These are phyloP conservation scores for Ennomos erosarius DNA, from an alignment of 2,888 invertebrate species.

Conservation along the genomic window DNA sequence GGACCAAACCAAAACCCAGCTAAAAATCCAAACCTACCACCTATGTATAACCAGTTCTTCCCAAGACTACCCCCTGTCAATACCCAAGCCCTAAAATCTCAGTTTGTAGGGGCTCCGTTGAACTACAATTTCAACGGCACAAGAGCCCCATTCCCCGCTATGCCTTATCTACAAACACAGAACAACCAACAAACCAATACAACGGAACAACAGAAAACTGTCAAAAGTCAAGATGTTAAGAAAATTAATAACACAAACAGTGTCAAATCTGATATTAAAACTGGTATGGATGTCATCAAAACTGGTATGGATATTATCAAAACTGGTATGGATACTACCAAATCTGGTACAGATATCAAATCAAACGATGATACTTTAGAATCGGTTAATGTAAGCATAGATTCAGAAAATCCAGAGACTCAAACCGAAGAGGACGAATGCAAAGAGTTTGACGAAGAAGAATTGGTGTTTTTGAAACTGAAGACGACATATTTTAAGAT, in stretches of 20 bases:
- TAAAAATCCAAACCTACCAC: too few relatives aligned
- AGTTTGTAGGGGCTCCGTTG: too few relatives aligned
- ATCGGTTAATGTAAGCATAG: neutral
- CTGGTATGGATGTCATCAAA: neutral
- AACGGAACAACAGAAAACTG: neutral
- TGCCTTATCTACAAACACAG: too few relatives aligned
- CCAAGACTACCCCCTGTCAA: too few relatives aligned
- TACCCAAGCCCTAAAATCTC: too few relatives aligned
- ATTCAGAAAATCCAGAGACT: neutral
- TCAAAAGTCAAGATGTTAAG: neutral
- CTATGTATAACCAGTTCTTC: too few relatives aligned
- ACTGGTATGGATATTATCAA: neutral
- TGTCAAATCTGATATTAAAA: neutral
- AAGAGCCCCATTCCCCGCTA: too few relatives aligned
- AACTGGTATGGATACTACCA: conserved; percentile 2
- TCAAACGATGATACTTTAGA: neutral
- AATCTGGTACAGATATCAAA: conserved; percentile 4
- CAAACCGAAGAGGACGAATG: neutral
- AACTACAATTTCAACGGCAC: too few relatives aligned
- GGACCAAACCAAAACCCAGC: too few relatives aligned
- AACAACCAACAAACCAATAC: too few relatives aligned
- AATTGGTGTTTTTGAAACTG: conserved; percentile 26
- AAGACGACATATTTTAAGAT: conserved; percentile 31
- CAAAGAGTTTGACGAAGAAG: conserved; percentile 23
- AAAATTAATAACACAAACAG: neutral